Conservation (phyloP, 2,888 invertebrate species). For the Listrodromus nycthemerus region DNA sequence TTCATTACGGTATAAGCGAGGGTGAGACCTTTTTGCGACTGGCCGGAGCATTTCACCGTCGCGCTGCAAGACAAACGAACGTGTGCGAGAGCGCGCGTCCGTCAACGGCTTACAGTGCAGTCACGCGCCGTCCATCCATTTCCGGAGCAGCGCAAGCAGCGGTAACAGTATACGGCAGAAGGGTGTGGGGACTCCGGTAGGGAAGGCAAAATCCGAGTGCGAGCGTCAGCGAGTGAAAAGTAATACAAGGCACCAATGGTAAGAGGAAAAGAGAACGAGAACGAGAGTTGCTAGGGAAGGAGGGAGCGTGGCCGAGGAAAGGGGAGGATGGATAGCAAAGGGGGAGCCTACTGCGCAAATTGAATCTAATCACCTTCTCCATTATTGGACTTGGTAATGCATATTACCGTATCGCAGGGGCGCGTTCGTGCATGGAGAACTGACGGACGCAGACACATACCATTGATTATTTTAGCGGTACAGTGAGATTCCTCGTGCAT, state of each 20-base stretch:
- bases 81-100: slow-evolving; percentile 60
- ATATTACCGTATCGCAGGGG: background rate
- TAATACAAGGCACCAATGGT: slow-evolving; percentile 18
- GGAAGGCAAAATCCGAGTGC: slow-evolving; percentile 42
- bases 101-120: slow-evolving; percentile 68
- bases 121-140: slow-evolving; percentile 82
- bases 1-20: slow-evolving; percentile 57
- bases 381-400: slow-evolving; percentile 12
- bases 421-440: background rate
- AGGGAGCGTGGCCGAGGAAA: background rate
- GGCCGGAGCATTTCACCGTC: slow-evolving; percentile 50
- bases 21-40: slow-evolving; percentile 61
- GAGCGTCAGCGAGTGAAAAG: slow-evolving; percentile 53
- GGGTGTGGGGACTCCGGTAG: slow-evolving; percentile 35
- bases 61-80: slow-evolving; percentile 40
- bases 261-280: slow-evolving; percentile 25
- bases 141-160: slow-evolving; percentile 66
- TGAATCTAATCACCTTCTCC: slow-evolving; percentile 65
- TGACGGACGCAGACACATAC: background rate
- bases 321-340: background rate
- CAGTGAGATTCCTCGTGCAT: background rate
- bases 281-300: slow-evolving; percentile 3
- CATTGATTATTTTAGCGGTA: background rate
- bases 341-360: slow-evolving; percentile 59
- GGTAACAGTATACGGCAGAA: slow-evolving; percentile 5